Base-by-base conservation (phyloP, 2,797 vertebrate genomes). In the Zenarchopterus dispar region DNA sequence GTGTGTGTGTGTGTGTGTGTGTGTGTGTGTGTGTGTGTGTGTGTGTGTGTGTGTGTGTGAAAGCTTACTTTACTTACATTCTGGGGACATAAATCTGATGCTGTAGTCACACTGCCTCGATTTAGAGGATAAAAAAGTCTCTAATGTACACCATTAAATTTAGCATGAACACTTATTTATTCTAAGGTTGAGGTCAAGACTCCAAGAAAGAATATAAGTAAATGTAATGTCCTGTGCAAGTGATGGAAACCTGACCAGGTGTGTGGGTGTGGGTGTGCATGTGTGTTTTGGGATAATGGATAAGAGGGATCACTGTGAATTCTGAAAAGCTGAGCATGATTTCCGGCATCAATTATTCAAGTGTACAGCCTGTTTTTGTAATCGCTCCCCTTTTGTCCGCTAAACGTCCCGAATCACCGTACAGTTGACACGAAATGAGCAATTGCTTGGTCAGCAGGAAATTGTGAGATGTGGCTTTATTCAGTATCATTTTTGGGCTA, bases 271-370 rank as follows among this genome's bases (percentile, higher is more conserved):
- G 16, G 61, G 42, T 21, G 55, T 18, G 49, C 41, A 31, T 36
- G 41, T 17, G 18, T 8, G 62, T 41, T 18, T 19, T 41, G 19
- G 62, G 53, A 36, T 64, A 55, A 70, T 56, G 58, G 56, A 61
- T 61, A 48, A 51, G 6, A 23, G 51, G 62, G 69, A 51, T 87
- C 75, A 84, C 82, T 75, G 75, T 67, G 81, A 78, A 85, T 85
- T 87, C 67, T 80, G 15, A 39, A 39, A 39, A 39, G 36, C 36
- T 15, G 78, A 84, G 85, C 76, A 74, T 24, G 60, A 90, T 90
- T 87, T 88, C 81, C 70, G 36, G 69, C 86, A 91, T 93, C 78
- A 91, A 91, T 93, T 91, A 93, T 93, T 91, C 80, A 92, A 78
- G 74, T 75, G 79, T 84, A 87, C 85, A 86, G 84, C 73, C 87